These are phyloP conservation scores for Rhineura floridana DNA, from an alignment of 2,113 vertebrate species.

Conservation along the genomic window DNA sequence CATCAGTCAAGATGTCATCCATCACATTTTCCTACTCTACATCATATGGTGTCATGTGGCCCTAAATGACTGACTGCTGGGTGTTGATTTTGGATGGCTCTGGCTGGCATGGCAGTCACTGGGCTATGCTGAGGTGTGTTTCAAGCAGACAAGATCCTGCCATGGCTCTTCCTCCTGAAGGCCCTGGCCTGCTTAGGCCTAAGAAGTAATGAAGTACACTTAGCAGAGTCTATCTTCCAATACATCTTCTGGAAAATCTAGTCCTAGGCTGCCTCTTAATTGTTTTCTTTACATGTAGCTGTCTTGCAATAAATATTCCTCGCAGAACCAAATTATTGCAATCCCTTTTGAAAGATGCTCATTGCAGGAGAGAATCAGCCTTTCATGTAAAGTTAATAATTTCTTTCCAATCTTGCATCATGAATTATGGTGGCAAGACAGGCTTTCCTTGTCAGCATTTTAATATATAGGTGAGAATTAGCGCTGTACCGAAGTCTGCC, in stretches of 20 bases:
- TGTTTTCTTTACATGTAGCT: slow-evolving; percentile 36
- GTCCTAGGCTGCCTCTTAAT: slow-evolving; percentile 24
- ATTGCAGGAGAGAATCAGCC: neutral
- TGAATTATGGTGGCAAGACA: slow-evolving; percentile 14
- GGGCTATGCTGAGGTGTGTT: neutral
- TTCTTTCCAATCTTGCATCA: slow-evolving; percentile 5
- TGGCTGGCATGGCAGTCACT: neutral
- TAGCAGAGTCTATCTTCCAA: slow-evolving; percentile 39
- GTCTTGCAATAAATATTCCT: neutral
- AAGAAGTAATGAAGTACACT: slow-evolving; percentile 12
- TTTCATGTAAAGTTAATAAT: slow-evolving; percentile 21
- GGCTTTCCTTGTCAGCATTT: slow-evolving; percentile 11
- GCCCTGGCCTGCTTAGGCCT: slow-evolving; percentile 14
- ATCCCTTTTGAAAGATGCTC: neutral
- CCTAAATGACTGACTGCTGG: slow-evolving; percentile 10
- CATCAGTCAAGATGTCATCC: neutral
- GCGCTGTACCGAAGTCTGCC: too few species aligned
- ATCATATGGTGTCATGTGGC: slow-evolving; percentile 14
- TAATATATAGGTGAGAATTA: neutral
- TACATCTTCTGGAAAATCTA: slow-evolving; percentile 23
- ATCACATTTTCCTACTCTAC: slow-evolving; percentile 29
- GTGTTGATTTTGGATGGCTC: slow-evolving; percentile 42
- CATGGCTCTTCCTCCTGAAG: slow-evolving; percentile 34
- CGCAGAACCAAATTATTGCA: slow-evolving; percentile 3
- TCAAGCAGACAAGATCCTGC: slow-evolving; percentile 20